phyloP scores from a whole-genome alignment of 2,113 vertebrate genomes.

The Taxidea taxus region DNA sequence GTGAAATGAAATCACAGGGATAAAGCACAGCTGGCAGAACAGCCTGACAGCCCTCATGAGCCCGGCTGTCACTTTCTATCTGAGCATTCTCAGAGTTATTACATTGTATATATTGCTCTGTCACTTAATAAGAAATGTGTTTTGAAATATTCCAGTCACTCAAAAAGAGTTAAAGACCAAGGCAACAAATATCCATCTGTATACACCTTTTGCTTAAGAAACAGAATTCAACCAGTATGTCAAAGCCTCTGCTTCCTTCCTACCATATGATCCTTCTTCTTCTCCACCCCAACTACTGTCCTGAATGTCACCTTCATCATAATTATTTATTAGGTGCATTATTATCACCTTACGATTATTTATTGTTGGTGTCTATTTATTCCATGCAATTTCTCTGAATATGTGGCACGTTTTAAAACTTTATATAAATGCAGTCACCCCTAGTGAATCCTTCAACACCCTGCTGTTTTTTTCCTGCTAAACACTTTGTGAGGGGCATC shows the following conservation, averaged over 20 bases:
- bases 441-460: not conserved
- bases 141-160: not conserved
- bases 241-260: accelerated
- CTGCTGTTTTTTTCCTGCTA: not conserved
- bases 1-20: not conserved
- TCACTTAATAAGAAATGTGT: not conserved
- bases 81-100: not conserved
- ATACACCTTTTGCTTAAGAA: not conserved
- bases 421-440: not conserved
- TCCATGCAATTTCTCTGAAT: not conserved
- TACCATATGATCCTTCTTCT: accelerated
- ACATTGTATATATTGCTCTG: not conserved
- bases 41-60: accelerated
- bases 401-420: not conserved
- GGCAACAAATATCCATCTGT: accelerated
- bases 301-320: not conserved
- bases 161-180: not conserved
- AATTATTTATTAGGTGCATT: not conserved
- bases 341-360: not conserved
- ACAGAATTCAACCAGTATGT: accelerated
- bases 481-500: not conserved
- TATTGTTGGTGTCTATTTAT: not conserved
- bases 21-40: not conserved
- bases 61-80: accelerated
- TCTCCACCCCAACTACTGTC: accelerated